These are phyloP conservation scores for Metaphire vulgaris DNA, from an alignment of 1,140 invertebrate genomes.

Conservation along the genomic window DNA sequence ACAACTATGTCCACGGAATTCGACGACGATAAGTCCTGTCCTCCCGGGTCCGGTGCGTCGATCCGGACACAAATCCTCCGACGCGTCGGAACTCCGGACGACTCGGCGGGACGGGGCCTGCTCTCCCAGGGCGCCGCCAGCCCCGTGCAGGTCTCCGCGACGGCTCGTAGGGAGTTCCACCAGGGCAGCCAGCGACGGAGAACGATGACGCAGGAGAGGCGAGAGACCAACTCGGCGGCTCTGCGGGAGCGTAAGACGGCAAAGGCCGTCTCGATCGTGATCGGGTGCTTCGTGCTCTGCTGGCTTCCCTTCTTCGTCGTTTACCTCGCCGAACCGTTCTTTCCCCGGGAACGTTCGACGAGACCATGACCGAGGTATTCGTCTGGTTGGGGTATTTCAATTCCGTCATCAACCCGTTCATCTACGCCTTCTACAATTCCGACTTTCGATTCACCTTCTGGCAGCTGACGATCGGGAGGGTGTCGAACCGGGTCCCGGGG, in stretches of 20 bases:
- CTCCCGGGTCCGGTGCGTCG: no score
- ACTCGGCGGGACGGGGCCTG: neutral
- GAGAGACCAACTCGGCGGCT: slow-evolving; percentile 34
- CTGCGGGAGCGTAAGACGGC: slow-evolving; percentile 74
- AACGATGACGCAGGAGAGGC: neutral
- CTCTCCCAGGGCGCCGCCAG: no score
- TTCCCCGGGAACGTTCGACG: neutral
- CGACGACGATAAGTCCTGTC: no score
- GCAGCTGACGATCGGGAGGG: slow-evolving; percentile 16
- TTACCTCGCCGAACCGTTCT: slow-evolving; percentile 51
- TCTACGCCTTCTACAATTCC: slow-evolving; percentile 30
- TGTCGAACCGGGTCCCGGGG: neutral
- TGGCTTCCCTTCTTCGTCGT: slow-evolving; percentile 32
- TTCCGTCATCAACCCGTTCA: slow-evolving; percentile 29
- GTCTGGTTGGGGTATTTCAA: slow-evolving; percentile 31
- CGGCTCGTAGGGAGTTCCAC: neutral
- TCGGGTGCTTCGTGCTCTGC: slow-evolving; percentile 28
- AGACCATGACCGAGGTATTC: neutral
- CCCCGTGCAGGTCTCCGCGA: neutral
- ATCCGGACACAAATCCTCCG: neutral
- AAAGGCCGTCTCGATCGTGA: slow-evolving; percentile 67
- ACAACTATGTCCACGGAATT: neutral
- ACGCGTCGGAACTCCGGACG: slow-evolving; percentile 6
- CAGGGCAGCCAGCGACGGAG: neutral
- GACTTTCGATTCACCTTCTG: slow-evolving; percentile 31